Percentiles rank a stretch among this genome's conserved stretches.
These are phyloP conservation scores for Steinernema carpocapsae DNA, from an alignment of 2,888 invertebrate genomes.

Conservation along the genomic window DNA sequence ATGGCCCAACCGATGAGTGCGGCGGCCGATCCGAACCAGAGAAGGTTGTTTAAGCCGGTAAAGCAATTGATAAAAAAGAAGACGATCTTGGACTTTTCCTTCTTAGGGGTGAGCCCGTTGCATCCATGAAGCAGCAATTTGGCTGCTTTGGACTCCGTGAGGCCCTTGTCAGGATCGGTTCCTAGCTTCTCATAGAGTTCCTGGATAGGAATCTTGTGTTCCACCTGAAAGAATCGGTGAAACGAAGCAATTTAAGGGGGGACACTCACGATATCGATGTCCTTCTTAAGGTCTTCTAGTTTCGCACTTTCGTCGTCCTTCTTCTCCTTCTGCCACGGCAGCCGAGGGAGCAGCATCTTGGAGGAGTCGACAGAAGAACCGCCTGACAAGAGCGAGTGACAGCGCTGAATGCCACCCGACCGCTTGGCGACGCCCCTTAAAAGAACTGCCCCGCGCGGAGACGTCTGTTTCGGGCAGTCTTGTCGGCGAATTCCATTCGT, in stretches of 20 bases:
- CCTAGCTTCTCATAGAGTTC: constrained; percentile 94
- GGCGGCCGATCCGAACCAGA: constrained; percentile 75
- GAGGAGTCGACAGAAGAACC: too few species aligned
- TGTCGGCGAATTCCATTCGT: too few species aligned
- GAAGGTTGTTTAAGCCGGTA: constrained; percentile 87
- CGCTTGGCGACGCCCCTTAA: too few species aligned
- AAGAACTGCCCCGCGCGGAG: too few species aligned
- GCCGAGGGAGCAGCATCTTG: not conserved
- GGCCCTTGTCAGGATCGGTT: constrained; percentile 94
- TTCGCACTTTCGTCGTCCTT: not conserved
- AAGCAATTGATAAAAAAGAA: constrained; percentile 97
- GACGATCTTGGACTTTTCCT: constrained; percentile 95
- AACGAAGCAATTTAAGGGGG: too few species aligned
- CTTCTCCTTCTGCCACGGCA: constrained; percentile 18
- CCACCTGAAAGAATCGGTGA: constrained; percentile 74
- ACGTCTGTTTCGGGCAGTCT: too few species aligned
- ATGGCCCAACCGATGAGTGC: constrained; percentile 51
- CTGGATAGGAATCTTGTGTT: constrained; percentile 93
- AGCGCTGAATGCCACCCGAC: too few species aligned
- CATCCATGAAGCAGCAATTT: constrained; percentile 80
- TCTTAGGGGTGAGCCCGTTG: constrained; percentile 91
- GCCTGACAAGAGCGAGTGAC: too few species aligned
- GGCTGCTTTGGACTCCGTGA: constrained; percentile 92
- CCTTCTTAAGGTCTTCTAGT: constrained; percentile 89
- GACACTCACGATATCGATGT: constrained; percentile 85